Evolutionary conservation across 37 sponge, comb jelly and placozoan species (phyloP).

Genomic region (Corticium candelabrum): DNA sequence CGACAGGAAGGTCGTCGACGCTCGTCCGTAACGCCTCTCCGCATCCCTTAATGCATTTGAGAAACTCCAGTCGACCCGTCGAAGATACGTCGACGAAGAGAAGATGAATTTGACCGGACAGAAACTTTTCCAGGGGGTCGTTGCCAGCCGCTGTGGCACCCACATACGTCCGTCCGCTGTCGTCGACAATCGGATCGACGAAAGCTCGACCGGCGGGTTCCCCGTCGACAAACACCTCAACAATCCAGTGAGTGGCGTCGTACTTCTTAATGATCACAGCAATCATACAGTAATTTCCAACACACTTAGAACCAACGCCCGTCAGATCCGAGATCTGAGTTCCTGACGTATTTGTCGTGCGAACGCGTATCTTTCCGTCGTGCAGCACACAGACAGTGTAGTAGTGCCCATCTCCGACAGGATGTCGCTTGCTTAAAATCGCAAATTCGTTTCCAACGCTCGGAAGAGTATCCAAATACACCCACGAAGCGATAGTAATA

Average conservation of each 20-base stretch:
- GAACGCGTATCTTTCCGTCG: not conserved
- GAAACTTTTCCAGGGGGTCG: not conserved
- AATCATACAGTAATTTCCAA: not conserved
- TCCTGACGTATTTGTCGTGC: not conserved
- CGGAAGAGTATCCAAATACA: not conserved
- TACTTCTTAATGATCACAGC: not conserved
- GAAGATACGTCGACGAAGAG: not conserved
- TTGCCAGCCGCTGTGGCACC: not conserved
- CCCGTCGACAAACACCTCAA: not conserved
- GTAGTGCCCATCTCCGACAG: not conserved
- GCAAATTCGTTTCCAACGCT: not conserved
- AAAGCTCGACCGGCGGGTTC: not conserved
- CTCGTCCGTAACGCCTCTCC: not conserved
- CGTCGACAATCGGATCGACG: not conserved
- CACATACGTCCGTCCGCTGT: not conserved
- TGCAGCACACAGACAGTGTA: not conserved
- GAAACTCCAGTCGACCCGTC: not conserved
- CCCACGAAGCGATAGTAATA: not conserved
- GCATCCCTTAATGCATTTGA: not conserved
- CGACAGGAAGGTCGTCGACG: not conserved
- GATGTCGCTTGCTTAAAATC: not conserved
- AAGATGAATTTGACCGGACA: not conserved
- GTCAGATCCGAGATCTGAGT: not conserved
- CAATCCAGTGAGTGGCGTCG: not conserved
- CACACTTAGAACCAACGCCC: not conserved